Base-by-base conservation (phyloP, 2,797 vertebrate genomes). In the Parambassis ranga region DNA sequence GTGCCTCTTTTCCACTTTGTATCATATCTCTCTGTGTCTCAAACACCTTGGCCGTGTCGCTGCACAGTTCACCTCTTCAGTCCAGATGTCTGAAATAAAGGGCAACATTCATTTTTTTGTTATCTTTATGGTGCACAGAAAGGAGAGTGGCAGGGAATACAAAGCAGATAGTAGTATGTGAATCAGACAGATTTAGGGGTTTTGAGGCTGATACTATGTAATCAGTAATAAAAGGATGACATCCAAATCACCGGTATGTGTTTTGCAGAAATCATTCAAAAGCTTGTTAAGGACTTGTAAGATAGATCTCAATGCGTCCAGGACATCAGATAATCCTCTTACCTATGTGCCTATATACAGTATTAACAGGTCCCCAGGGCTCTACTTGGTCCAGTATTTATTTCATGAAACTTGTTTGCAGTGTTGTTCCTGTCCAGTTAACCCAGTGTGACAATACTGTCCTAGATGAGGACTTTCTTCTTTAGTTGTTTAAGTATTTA, bases 1-100 rank as follows among this genome's bases (percentile, higher is more conserved):
- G 78, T 75, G 58, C 15, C 56, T 65, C 48, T 69, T 77, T 73
- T 44, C 35, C 59, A 68, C 52, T 70, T 58, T 39, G 43, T 49
- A 31, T 22, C 6, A 0, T 18, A 49, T 53, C 41, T 53, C 11
- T 62, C 47, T 58, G 14, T 9, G 31, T 64, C 50, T 71, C 41
- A 36, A 59, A 32, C 49, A 31, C 50, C 23, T 53, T 38, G 31
- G 22, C 27, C 7, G 1, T 39, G 38, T 55, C 13, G 0, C 44
- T 50, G 42, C 28, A 31, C 6, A 27, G 49, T 71, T 52, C 42
- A 46, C 42, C 33, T 69, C 42, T 46, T 69, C 43, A 27, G 36
- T 35, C 65, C 44, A 69, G 51, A 64, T 39, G 36, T 70, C 20
- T 26, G 18, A 49, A 60, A 36, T 22, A 56, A 4, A 41, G 62